Evolutionary conservation across 2,113 vertebrate genomes (phyloP).

Genomic region (Aegithalos caudatus): DNA sequence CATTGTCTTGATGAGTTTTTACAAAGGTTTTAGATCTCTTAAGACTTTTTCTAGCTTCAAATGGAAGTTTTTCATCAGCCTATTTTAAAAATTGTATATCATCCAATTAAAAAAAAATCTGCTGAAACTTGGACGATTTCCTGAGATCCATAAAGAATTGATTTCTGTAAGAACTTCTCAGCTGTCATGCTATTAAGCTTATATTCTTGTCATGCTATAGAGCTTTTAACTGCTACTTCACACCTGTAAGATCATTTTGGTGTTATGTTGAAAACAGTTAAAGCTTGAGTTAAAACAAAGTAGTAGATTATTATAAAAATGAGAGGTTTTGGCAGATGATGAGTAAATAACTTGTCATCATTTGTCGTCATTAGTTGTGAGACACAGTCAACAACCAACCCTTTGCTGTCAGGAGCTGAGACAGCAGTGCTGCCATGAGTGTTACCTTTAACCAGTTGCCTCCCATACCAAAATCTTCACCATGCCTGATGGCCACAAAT

Average conservation of each 20-base stretch:
- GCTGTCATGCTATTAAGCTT: background rate
- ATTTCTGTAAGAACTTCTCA: background rate
- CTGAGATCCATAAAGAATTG: background rate
- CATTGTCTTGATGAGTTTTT: background rate
- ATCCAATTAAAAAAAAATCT: background rate
- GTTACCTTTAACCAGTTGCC: background rate
- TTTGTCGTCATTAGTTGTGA: background rate
- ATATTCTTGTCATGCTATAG: background rate
- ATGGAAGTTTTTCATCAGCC: background rate
- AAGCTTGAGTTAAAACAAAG: background rate
- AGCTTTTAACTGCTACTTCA: background rate
- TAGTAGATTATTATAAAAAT: background rate
- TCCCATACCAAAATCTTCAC: background rate
- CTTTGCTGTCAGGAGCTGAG: background rate
- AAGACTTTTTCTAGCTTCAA: background rate
- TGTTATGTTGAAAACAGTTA: background rate
- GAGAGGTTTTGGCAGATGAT: background rate
- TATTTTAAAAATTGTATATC: background rate
- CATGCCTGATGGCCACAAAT: background rate
- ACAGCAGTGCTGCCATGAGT: accelerated
- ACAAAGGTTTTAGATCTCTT: background rate
- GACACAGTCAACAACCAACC: background rate
- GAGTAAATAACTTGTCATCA: background rate
- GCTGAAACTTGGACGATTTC: background rate
- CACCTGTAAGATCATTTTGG: background rate